Evolutionary conservation across 1,140 invertebrate species (phyloP), one percentile per base, ranked within the genome.

Genomic region (Drosophila baimaii): DNA sequence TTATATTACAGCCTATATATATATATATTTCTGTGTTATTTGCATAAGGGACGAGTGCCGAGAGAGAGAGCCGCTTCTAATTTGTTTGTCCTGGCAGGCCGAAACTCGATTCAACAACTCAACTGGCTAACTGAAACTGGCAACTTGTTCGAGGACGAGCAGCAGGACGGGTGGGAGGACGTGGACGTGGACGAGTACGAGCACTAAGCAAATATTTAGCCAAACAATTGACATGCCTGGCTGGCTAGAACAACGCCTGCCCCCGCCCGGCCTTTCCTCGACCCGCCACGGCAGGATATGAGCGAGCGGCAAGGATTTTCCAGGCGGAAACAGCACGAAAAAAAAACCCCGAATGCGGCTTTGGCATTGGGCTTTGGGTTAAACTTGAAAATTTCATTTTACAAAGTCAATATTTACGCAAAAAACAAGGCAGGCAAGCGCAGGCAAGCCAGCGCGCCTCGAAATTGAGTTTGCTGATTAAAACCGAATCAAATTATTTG

Each of bases 371-470:
- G 31, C 12, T 77, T 86, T 86, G 83, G 83, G 83, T 88, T 86
- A 88, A 88, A 88, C 84, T 88, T 88, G 85, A 90, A 90, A 90
- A 90, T 90, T 90, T 90, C 85, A 90, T 90, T 90, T 90, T 76
- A 86, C 82, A 89, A 90, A 90, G 86, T 90, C 85, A 90, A 90
- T 90, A 90, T 90, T 90, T 90, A 77, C 68, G 44, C 58, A 65
- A 73, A 79, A 69, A 79, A 54, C 51, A 54, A 54, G 51, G 13
- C 46, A 6, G 46, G 8, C 63, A 65, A 75, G 56, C 66, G 64
- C 57, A 46, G 39, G 59, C 63, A 29, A 37, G 39, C 58, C 5
- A 43, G 52, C 44, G 33, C 19, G 62, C 70, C 76, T 84, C 65
- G 55, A 79, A 81, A 85, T 78, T 78, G 74, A 85, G 78, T 73